Evolutionary conservation across 2,888 invertebrate genomes (phyloP).

Genomic region (Zhuqinia jingwanae): DNA sequence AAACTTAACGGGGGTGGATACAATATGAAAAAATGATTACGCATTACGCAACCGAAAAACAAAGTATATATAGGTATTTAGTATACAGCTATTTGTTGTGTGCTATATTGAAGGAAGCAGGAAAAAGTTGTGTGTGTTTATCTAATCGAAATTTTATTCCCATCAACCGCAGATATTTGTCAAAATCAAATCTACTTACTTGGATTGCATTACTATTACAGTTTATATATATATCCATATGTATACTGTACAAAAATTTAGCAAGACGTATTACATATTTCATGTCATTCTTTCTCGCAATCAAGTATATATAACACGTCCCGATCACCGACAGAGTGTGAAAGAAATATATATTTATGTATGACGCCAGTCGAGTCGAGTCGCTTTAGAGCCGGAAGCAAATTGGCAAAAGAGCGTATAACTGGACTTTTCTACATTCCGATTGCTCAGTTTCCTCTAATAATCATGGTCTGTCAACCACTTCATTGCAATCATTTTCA

Average conservation of each 20-base stretch:
- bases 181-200: no score
- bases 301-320: slow-evolving; percentile 11
- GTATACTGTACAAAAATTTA: not conserved
- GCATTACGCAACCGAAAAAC: no score
- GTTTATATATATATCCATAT: not conserved
- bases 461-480: not conserved
- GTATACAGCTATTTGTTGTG: no score
- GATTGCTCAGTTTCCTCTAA: not conserved
- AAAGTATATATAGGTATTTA: no score
- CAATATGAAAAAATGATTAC: no score
- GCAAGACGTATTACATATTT: not conserved
- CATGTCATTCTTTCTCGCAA: not conserved
- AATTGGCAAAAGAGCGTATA: slow-evolving; percentile 13
- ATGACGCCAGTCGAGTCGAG: not conserved
- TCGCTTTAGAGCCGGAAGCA: slow-evolving; percentile 56
- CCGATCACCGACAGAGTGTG: slow-evolving; percentile 3
- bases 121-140: slow-evolving; percentile 17
- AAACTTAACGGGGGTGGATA: no score
- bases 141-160: slow-evolving; percentile 36
- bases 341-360: no score
- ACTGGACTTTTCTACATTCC: slow-evolving; percentile 49
- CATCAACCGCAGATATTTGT: slow-evolving; percentile 19
- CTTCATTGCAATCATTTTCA: no score
- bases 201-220: not conserved
- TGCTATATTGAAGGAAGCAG: slow-evolving; percentile 2